Conservation (phyloP, 1,140 invertebrate genomes). For the Sycobia sp. region DNA sequence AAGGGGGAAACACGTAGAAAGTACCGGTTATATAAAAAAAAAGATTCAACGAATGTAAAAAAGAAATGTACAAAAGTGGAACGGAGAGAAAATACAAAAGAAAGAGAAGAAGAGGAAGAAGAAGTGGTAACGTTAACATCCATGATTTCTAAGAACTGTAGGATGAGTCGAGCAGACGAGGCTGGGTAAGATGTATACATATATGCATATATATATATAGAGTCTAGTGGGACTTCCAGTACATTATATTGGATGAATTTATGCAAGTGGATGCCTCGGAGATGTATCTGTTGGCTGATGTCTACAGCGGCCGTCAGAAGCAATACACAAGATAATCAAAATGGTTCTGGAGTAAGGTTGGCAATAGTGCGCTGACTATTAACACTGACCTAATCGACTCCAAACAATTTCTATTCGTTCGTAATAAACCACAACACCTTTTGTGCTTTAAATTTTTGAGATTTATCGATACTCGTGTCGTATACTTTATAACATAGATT, state of each 20-base stretch:
- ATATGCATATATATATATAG: background rate
- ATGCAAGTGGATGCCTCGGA: background rate
- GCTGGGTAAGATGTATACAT: background rate
- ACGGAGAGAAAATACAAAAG: background rate
- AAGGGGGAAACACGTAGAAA: background rate
- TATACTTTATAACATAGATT: too few relatives aligned
- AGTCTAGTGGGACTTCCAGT: background rate
- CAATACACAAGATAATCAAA: background rate
- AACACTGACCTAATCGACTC: too few relatives aligned
- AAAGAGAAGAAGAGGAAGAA: background rate
- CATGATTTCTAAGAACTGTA: background rate
- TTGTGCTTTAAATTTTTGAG: too few relatives aligned
- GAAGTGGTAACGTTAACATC: background rate
- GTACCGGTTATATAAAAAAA: conserved; percentile 2
- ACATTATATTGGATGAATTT: background rate
- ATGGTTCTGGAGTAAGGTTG: background rate
- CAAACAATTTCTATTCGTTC: too few relatives aligned
- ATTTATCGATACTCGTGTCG: too few relatives aligned
- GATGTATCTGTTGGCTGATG: background rate
- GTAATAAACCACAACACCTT: too few relatives aligned
- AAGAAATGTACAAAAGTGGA: background rate
- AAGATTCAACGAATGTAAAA: background rate
- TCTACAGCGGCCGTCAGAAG: background rate
- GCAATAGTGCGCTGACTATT: background rate
- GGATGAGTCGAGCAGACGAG: background rate